These are phyloP conservation scores for Pristionchus exspectatus DNA, from an alignment of 2,888 invertebrate genomes.

Conservation along the genomic window DNA sequence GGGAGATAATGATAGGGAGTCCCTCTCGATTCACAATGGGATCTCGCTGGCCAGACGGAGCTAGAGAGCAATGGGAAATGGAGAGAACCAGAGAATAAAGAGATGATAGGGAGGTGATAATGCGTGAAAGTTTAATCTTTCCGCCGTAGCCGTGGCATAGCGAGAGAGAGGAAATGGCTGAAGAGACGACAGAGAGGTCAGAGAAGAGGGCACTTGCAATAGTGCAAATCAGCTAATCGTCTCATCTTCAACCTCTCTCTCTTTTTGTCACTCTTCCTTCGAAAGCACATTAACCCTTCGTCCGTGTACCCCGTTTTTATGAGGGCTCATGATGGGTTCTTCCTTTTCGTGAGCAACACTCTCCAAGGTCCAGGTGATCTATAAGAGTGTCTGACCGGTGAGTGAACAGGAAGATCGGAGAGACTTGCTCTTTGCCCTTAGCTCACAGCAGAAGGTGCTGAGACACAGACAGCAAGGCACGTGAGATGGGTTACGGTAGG, in stretches of 20 bases:
- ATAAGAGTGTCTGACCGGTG: no score
- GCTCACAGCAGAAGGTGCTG: neutral
- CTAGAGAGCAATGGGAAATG: neutral
- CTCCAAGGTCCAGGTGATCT: no score
- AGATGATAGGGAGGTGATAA: neutral
- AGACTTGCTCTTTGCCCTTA: neutral
- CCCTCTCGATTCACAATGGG: no score
- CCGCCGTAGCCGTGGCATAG: neutral
- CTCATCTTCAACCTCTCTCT: neutral
- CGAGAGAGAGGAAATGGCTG: neutral
- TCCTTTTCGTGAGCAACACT: no score
- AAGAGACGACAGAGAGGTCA: conserved; percentile 2
- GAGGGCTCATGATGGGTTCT: conserved; percentile 13
- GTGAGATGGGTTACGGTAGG: neutral
- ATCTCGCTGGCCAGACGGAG: no score
- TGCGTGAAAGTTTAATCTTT: conserved; percentile 23
- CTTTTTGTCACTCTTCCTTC: neutral
- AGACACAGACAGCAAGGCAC: neutral
- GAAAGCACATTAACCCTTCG: neutral
- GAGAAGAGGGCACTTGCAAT: neutral
- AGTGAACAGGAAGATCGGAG: no score
- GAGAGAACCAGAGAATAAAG: neutral
- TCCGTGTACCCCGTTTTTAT: conserved; percentile 2
- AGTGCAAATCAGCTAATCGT: conserved; percentile 34
- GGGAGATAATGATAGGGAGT: no score